Evolutionary conservation across 23 tunicate species (phyloP).

Genomic region (Phallusia fumigata): DNA sequence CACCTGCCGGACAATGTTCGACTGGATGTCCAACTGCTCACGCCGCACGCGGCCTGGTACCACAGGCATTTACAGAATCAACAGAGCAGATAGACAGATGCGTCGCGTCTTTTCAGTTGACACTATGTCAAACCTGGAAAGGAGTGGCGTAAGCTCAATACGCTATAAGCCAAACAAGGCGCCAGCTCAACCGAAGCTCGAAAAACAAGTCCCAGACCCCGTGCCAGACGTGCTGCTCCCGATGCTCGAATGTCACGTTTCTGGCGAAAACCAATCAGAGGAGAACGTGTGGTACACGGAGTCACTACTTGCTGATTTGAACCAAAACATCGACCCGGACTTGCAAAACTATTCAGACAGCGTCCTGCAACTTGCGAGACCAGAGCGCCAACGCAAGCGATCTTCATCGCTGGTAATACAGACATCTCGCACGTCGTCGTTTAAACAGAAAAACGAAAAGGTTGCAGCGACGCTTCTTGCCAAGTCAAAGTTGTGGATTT

Average conservation of each 20-base stretch:
- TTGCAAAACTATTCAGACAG: constrained; percentile 34
- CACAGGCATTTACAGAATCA: background rate
- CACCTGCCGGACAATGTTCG: background rate
- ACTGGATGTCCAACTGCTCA: background rate
- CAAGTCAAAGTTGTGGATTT: constrained; percentile 43
- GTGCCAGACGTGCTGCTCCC: constrained; percentile 10
- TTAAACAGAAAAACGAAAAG: constrained; percentile 13
- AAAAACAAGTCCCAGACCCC: background rate
- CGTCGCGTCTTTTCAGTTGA: constrained; percentile 6
- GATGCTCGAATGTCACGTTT: constrained; percentile 14
- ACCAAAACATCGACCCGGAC: constrained; percentile 25
- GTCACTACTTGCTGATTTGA: constrained; percentile 14
- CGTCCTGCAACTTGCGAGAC: constrained; percentile 13
- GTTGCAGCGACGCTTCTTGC: constrained; percentile 20
- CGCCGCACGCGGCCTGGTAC: background rate
- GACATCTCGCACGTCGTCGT: constrained; percentile 3
- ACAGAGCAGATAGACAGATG: background rate
- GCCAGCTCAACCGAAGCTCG: background rate
- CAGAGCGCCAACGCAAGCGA: constrained; percentile 26
- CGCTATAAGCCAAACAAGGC: background rate
- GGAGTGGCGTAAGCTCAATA: constrained; percentile 12
- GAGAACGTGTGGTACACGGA: constrained; percentile 18
- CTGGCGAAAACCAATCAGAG: background rate
- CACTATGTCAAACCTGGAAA: constrained; percentile 2
- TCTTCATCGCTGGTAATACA: constrained; percentile 32